Evolutionary conservation across 2,113 vertebrate genomes (phyloP).

Genomic region (Ochotona princeps): DNA sequence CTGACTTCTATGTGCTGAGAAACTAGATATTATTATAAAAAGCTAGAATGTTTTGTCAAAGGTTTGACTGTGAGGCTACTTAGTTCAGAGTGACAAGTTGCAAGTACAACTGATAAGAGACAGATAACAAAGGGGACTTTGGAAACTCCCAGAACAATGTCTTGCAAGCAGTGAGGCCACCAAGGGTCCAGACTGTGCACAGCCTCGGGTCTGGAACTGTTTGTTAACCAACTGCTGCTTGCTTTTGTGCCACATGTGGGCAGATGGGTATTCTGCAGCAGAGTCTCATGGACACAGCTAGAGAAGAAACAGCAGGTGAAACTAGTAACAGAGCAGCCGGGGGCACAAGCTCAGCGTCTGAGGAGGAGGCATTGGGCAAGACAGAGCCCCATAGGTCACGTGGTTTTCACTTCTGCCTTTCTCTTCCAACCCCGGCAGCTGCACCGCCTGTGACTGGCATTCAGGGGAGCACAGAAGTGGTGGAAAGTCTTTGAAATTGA

Average conservation of each 20-base stretch:
- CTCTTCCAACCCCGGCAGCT: background rate
- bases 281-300: constrained; percentile 56
- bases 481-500: background rate
- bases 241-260: constrained; percentile 50
- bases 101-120: constrained; percentile 42
- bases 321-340: constrained; percentile 67
- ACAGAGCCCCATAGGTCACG: background rate
- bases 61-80: constrained; percentile 28
- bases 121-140: constrained; percentile 49
- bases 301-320: constrained; percentile 64
- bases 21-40: constrained; percentile 72
- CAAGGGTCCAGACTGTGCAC: background rate
- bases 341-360: constrained; percentile 43
- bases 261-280: constrained; percentile 49
- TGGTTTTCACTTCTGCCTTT: background rate
- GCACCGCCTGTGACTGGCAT: background rate
- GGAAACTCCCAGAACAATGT: constrained; percentile 45
- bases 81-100: constrained; percentile 27
- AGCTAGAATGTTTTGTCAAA: constrained; percentile 49
- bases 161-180: constrained; percentile 44
- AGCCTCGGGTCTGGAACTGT: background rate
- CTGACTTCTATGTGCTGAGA: constrained; percentile 14
- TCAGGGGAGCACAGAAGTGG: background rate
- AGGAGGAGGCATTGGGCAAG: background rate
- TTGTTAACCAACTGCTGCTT: background rate